Conservation (phyloP, 2,888 invertebrate genomes). For the Tetragonula carbonaria region DNA sequence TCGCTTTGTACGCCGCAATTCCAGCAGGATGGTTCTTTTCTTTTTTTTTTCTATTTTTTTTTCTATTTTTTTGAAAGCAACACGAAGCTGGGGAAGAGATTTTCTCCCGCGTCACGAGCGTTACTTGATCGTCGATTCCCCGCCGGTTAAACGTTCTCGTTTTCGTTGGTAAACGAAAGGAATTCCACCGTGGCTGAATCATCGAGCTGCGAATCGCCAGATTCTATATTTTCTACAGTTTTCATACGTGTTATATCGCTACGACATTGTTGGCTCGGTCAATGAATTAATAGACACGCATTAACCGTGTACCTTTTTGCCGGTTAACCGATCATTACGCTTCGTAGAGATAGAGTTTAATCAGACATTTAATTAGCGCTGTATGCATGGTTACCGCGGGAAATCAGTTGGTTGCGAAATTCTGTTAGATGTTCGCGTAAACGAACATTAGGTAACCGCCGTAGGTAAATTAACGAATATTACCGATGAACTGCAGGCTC, state of each 20-base stretch:
- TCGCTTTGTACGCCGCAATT: conserved; percentile 31
- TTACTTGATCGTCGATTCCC: conserved; percentile 29
- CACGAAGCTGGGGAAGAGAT: background rate
- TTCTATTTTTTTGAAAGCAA: background rate
- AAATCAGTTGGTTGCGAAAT: conserved; percentile 7
- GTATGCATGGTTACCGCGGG: conserved; percentile 5
- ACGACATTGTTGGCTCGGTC: background rate
- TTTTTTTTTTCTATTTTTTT: background rate
- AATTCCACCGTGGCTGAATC: background rate
- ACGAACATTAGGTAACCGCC: background rate
- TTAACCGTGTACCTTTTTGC: no score
- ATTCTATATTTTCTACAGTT: background rate
- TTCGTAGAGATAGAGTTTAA: background rate
- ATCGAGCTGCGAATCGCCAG: background rate
- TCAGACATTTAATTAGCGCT: conserved; percentile 1
- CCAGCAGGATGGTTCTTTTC: conserved; percentile 21
- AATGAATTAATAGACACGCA: background rate
- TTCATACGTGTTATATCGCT: background rate
- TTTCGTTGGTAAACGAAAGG: background rate
- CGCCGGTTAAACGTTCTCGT: background rate
- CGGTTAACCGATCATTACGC: background rate
- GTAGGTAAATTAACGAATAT: background rate
- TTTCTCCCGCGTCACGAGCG: conserved; percentile 34
- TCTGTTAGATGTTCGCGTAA: conserved; percentile 5
- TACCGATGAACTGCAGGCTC: no score